These are phyloP conservation scores for Cantharis lateralis DNA, from an alignment of 2,888 invertebrate genomes.

Conservation along the genomic window DNA sequence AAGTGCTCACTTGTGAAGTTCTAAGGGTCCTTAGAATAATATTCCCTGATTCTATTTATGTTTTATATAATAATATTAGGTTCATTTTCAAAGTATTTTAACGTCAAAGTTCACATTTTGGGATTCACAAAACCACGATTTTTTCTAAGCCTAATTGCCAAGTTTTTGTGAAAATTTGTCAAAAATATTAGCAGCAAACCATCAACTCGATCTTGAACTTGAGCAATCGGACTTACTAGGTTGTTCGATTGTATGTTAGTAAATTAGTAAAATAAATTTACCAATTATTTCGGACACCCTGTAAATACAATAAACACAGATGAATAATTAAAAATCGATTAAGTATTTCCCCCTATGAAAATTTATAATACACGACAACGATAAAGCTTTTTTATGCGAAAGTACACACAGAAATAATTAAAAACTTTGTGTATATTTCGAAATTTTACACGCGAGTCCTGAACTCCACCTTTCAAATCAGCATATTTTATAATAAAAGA, in stretches of 20 bases:
- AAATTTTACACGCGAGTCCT: not conserved
- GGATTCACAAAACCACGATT: not conserved
- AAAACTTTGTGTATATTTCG: not conserved
- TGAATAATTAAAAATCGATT: not conserved
- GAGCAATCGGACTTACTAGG: no score
- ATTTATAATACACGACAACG: not conserved
- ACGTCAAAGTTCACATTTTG: no score
- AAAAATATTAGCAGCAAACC: no score
- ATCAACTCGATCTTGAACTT: no score
- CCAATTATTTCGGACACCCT: not conserved
- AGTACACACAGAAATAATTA: not conserved
- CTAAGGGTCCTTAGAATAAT: not conserved
- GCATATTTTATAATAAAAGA: not conserved
- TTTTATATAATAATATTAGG: no score
- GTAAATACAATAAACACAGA: not conserved
- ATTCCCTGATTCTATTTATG: no score
- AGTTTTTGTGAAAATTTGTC: no score
- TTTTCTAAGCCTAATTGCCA: not conserved
- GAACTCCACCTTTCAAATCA: not conserved
- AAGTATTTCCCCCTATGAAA: not conserved
- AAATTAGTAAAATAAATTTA: no score
- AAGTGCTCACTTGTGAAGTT: not conserved
- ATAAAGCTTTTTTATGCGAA: not conserved
- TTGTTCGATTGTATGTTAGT: no score
- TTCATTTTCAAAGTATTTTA: no score